Conservation (phyloP, 2,797 vertebrate species). For the Microctenopoma lineatum region DNA sequence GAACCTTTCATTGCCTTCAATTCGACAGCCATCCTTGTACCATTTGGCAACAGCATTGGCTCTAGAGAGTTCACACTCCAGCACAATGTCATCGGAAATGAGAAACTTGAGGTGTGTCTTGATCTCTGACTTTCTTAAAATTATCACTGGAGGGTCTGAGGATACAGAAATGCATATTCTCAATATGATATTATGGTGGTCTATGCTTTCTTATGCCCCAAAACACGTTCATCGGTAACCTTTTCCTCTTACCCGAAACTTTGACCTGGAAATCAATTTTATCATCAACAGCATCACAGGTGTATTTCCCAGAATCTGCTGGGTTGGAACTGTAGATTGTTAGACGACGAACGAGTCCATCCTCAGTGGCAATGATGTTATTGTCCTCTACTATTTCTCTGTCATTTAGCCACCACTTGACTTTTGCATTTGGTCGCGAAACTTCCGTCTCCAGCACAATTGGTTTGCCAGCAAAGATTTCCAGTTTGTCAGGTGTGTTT, state of each 20-base stretch:
- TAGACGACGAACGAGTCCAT: conserved; percentile 84
- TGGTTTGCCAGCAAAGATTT: conserved; percentile 79
- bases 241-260: conserved; percentile 83
- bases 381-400: conserved; percentile 80
- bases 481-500: conserved; percentile 71
- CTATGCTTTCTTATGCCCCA: background rate
- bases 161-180: conserved; percentile 21
- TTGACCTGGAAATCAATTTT: conserved; percentile 87
- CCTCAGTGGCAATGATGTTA: conserved; percentile 81
- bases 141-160: conserved; percentile 85
- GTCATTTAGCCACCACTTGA: conserved; percentile 88
- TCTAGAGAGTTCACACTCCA: conserved; percentile 90
- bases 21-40: conserved; percentile 90
- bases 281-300: conserved; percentile 81
- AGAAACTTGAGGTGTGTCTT: conserved; percentile 69
- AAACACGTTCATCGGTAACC: background rate
- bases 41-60: conserved; percentile 85
- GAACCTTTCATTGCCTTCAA: conserved; percentile 86
- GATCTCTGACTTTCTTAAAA: conserved; percentile 83
- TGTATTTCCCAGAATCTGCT: conserved; percentile 89
- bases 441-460: conserved; percentile 86
- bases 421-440: conserved; percentile 79
- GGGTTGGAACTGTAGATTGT: conserved; percentile 79
- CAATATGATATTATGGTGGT: background rate
- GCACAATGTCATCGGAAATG: conserved; percentile 87